Evolutionary conservation across 2,797 vertebrate species (phyloP).

Genomic region (Microtus obscurus): DNA sequence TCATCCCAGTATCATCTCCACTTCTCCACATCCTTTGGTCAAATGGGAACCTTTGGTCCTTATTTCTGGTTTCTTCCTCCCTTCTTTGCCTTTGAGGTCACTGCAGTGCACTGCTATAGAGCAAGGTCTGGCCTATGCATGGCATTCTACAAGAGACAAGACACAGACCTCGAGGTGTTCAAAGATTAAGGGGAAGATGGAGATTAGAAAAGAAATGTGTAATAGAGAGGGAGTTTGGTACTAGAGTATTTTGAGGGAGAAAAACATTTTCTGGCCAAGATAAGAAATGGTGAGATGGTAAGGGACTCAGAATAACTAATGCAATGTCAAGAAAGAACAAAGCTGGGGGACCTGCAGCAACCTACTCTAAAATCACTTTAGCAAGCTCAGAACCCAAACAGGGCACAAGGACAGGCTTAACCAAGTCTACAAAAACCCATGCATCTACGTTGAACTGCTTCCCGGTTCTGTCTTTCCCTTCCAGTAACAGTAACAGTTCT

Average conservation of each 20-base stretch:
- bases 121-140: neutral
- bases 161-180: neutral
- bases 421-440: neutral
- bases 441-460: neutral
- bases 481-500: too few relatives aligned
- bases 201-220: constrained; percentile 12
- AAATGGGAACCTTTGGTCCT: neutral
- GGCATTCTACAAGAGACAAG: neutral
- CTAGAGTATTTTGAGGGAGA: neutral
- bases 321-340: constrained; percentile 23
- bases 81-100: constrained; percentile 15
- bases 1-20: neutral
- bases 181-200: constrained; percentile 3
- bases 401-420: neutral
- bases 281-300: neutral
- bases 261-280: neutral
- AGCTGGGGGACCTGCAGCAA: neutral
- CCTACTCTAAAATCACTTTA: constrained; percentile 28
- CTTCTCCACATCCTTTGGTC: constrained; percentile 8
- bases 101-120: neutral
- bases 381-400: neutral
- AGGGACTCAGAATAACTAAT: neutral
- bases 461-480: neutral
- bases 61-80: constrained; percentile 12
- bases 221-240: neutral